A percentile compares a stretch with the other conserved stretches of the same genome.
Conservation (phyloP, 2,797 vertebrate species). For the Acridotheres tristis region DNA sequence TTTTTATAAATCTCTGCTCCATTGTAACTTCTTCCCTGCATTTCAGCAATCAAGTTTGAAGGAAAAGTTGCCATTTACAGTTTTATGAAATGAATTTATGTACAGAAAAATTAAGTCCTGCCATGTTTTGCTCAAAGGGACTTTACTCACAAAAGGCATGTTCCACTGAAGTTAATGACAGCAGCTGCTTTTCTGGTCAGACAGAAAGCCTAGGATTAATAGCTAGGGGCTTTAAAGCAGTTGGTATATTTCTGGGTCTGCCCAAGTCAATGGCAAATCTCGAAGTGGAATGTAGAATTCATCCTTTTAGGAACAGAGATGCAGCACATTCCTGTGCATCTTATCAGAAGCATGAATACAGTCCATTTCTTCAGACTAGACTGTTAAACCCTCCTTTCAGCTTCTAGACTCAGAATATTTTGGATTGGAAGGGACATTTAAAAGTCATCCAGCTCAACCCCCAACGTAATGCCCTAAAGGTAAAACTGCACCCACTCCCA, state of each 20-base stretch:
- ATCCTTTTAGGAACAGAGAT: neutral
- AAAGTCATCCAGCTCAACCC: neutral
- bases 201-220: neutral
- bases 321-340: neutral
- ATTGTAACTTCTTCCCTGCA: neutral
- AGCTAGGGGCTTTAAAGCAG: neutral
- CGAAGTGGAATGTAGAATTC: neutral
- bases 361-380: neutral
- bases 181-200: neutral
- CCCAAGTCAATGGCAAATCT: neutral
- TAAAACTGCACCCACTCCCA: neutral
- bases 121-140: neutral
- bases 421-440: neutral
- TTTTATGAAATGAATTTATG: neutral
- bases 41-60: neutral
- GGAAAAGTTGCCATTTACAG: neutral
- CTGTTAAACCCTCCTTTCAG: neutral
- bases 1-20: neutral
- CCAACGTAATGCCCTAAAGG: neutral
- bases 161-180: neutral
- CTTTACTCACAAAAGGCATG: neutral
- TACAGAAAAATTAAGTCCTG: neutral
- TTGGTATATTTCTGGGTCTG: neutral
- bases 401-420: neutral
- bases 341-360: neutral